Evolutionary conservation across 2,113 vertebrate species (phyloP), one percentile per base, ranked within the genome.

Genomic region (Thamnophis sirtalis): DNA sequence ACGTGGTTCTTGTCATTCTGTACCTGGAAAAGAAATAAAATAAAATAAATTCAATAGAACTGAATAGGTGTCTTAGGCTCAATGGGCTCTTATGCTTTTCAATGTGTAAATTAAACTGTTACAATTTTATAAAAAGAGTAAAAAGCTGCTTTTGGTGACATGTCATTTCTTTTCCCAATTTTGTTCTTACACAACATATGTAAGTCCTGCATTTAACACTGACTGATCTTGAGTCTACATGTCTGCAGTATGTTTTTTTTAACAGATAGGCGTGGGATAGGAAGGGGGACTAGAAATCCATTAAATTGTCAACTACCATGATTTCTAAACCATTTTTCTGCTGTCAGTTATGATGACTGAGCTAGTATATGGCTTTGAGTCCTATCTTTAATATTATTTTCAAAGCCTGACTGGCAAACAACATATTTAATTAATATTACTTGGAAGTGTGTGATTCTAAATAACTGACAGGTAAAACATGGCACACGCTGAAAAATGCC

Each of bases 11-110:
- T 96, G 94, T 94, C 80, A 91, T 93, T 95, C 94, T 93, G 89
- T 87, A 93, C 73, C 21, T 93, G 91, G 93, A 94, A 94, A 96
- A 88, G 94, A 96, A 95, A 95, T 91, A 95, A 96, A 96, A 88
- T 48, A 86, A 96, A 91, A 95, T 93, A 89, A 95, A 96, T 94
- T 93, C 5, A 11, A 50, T 48, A 90, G 86, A 94, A 96, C 93
- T 94, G 9, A 92, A 92, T 89, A 95, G 91, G 7, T 90, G 90
- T 93, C 96, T 95, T 96, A 95, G 93, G 43, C 90, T 94, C 92
- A 94, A 93, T 88, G 90, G 86, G 54, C 92, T 95, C 95, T 96
- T 95, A 94, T 3, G 85, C 38, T 17, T 43, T 60, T 3, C 91
- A 91, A 96, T 91, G 89, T 21, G 17, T 93, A 51, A 80, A 96